A percentile compares a stretch with the other conserved stretches of the same genome.
phyloP scores from a whole-genome alignment of 2,113 vertebrate genomes.

The Nestor notabilis region DNA sequence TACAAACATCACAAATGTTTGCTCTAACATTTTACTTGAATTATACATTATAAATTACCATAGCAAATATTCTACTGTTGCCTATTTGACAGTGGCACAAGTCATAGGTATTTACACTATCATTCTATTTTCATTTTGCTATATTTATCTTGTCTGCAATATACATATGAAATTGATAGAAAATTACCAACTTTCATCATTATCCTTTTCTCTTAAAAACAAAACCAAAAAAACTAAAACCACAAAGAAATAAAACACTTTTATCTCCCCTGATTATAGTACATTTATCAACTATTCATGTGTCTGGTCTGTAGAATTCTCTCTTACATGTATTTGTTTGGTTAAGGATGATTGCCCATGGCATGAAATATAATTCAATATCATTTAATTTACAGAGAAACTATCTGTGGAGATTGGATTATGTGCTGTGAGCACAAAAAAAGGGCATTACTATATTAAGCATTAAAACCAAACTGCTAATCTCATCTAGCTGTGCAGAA shows the following conservation, averaged over 20 bases:
- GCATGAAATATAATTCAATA: background rate
- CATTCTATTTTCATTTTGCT: constrained; percentile 5
- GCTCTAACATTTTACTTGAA: constrained; percentile 33
- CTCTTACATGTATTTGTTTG: background rate
- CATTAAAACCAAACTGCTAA: constrained; percentile 25
- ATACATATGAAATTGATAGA: constrained; percentile 24
- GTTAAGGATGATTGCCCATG: background rate
- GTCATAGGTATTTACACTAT: constrained; percentile 52
- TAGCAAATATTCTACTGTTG: constrained; percentile 35
- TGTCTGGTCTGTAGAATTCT: background rate
- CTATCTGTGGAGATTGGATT: constrained; percentile 15
- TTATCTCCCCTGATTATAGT: background rate
- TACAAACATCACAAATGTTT: constrained; percentile 33
- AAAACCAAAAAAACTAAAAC: background rate
- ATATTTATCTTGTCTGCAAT: constrained; percentile 2
- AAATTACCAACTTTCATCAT: constrained; percentile 21
- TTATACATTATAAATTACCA: constrained; percentile 45
- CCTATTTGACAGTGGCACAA: constrained; percentile 46
- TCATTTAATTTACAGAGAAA: background rate
- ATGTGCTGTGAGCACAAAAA: background rate
- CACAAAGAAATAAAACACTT: background rate
- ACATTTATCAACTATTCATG: background rate
- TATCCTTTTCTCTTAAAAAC: background rate
- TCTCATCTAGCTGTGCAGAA: background rate
- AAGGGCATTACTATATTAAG: background rate